Conservation (phyloP, 2,113 vertebrate genomes). For the Nothocercus julius region DNA sequence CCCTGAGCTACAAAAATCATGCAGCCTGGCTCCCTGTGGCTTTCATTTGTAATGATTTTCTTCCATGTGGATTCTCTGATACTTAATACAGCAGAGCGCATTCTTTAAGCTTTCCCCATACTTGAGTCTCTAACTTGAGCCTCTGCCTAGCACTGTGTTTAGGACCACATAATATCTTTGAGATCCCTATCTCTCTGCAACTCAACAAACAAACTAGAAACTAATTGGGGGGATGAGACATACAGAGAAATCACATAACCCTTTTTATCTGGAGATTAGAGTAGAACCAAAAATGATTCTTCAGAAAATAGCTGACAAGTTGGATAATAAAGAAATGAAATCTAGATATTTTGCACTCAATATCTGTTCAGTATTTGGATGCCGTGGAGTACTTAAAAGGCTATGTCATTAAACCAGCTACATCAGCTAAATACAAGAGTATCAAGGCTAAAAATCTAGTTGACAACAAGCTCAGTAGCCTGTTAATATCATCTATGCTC, state of each 20-base stretch:
- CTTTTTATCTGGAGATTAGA: not conserved
- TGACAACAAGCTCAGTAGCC: not conserved
- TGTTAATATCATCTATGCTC: not conserved
- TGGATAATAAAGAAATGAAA: not conserved
- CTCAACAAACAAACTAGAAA: not conserved
- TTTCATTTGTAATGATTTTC: not conserved
- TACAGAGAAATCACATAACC: rapidly evolving
- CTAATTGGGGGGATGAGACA: not conserved
- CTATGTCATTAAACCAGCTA: not conserved
- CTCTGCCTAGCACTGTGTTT: not conserved
- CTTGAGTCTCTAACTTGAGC: not conserved
- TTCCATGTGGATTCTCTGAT: not conserved
- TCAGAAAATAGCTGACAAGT: not conserved
- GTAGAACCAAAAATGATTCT: not conserved
- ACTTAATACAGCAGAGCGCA: not conserved
- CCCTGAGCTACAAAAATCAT: not conserved
- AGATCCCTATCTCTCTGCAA: not conserved
- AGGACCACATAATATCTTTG: not conserved
- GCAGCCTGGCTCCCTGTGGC: not conserved
- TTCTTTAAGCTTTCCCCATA: not conserved
- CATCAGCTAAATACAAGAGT: not conserved
- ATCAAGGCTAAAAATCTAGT: not conserved
- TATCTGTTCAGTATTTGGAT: not conserved
- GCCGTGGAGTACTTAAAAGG: not conserved
- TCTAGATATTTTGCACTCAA: not conserved